Base-by-base conservation (phyloP, 2,888 invertebrate genomes). In the Lapara coniferarum region DNA sequence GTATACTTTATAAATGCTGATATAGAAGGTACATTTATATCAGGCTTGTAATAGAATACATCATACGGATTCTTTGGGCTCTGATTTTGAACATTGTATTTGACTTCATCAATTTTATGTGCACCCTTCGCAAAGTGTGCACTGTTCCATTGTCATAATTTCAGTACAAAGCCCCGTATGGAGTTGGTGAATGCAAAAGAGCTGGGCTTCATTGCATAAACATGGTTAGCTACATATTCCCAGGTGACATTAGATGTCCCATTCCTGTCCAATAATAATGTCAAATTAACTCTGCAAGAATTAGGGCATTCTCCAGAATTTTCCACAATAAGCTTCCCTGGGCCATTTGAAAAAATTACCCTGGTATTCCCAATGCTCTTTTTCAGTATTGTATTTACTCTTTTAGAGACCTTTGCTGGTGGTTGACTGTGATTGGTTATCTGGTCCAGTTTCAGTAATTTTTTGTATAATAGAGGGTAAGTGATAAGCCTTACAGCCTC, bases 71-170 rank as follows among this genome's bases (percentile, higher is more conserved):
- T 91, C 75, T 93, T 93, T 6, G 93, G 93, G 75, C 91, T 93
- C 68, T 89, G 87, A 75, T 93, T 93, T 73, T 92, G 92, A 70
- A 89, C 81, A 78, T 92, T 92, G 77, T 93, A 92, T 75, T 78
- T 83, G 68, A 93, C 85, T 81, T 91, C 90, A 68, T 92, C 85
- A 71, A 91, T 85, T 85, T 90, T 93, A 19, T 84, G 91, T 89
- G 92, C 92, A 90, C 92, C 92, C 85, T 90, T 89, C 51, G 92
- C 91, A 37, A 90, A 79, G 86, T 92, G 93, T 86, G 92, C 93
- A 85, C 92, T 94, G 73, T 94, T 95, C 97, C 97, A 97, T 81
- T 96, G 96, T 97, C 97, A 97, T 87, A 97, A 96, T 92, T 97
- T 97, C 77, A 97, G 89, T 19, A 97, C 96, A 87, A 97, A 97